Percentiles rank a stretch among this genome's conserved stretches.
Conservation (phyloP, 2,797 vertebrate species). For the Rhinogobio ventralis region DNA sequence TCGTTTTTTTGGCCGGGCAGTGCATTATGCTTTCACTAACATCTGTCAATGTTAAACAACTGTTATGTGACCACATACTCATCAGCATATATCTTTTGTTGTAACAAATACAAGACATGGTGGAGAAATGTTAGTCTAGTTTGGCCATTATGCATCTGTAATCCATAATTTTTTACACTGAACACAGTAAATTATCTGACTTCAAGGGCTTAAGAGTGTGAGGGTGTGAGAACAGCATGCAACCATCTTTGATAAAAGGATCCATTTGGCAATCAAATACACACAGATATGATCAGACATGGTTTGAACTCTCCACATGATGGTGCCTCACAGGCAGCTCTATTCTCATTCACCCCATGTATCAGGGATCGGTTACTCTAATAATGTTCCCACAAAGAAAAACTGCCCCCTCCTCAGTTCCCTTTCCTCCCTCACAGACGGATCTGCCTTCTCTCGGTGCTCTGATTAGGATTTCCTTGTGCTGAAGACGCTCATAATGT, state of each 20-base stretch:
- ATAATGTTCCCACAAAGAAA: slow-evolving; percentile 52
- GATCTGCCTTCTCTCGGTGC: background rate
- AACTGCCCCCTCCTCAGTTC: slow-evolving; percentile 5
- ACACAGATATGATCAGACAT: slow-evolving; percentile 25
- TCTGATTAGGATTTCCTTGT: slow-evolving; percentile 33
- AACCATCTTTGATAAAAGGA: slow-evolving; percentile 19
- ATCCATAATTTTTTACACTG: background rate
- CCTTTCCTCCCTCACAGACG: background rate
- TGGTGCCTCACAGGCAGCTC: slow-evolving; percentile 20
- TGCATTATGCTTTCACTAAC: background rate
- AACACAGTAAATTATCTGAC: background rate
- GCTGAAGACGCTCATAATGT: slow-evolving; percentile 28
- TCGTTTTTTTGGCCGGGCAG: no score
- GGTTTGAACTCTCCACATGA: slow-evolving; percentile 11
- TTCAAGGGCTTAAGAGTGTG: slow-evolving; percentile 1
- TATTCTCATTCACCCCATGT: slow-evolving; percentile 54
- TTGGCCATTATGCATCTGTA: background rate
- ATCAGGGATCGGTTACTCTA: slow-evolving; percentile 37
- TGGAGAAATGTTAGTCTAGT: background rate
- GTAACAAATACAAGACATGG: background rate
- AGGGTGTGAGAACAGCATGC: slow-evolving; percentile 7
- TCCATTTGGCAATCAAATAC: slow-evolving; percentile 29
- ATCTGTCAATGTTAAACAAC: background rate
- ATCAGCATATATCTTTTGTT: background rate
- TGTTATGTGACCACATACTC: background rate